phyloP scores from a whole-genome alignment of 2,888 invertebrate genomes.

The Drosophila greeni region DNA sequence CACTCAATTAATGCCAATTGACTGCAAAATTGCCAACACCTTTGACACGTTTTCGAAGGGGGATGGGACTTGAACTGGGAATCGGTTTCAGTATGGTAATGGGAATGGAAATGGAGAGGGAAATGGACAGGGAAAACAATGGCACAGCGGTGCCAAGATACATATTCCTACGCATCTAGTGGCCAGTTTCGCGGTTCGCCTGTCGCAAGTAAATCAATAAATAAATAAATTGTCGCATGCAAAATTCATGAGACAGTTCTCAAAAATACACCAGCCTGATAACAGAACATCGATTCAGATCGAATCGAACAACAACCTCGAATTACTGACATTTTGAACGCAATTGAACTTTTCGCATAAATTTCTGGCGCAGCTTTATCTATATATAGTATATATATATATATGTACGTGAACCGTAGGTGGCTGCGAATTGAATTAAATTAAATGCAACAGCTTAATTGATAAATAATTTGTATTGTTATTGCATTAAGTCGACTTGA shows the following conservation, averaged over 20 bases:
- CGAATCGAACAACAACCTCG: conserved; percentile 40
- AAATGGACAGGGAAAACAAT: too few species aligned
- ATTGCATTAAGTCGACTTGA: conserved; percentile 44
- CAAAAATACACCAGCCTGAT: conserved; percentile 34
- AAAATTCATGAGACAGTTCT: conserved; percentile 64
- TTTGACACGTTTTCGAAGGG: conserved; percentile 64
- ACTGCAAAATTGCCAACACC: conserved; percentile 74
- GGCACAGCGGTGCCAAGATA: not conserved
- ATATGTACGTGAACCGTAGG: not conserved
- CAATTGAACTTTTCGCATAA: conserved; percentile 73
- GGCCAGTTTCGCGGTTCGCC: conserved; percentile 20
- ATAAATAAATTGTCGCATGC: conserved; percentile 69
- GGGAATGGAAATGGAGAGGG: not conserved
- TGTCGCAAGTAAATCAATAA: conserved; percentile 69
- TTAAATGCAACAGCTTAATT: conserved; percentile 64
- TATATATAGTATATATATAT: not conserved
- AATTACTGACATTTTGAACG: conserved; percentile 69
- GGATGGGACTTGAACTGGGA: not conserved
- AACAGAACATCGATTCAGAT: conserved; percentile 2
- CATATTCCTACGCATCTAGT: conserved; percentile 1
- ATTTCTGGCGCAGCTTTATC: conserved; percentile 46
- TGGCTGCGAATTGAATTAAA: conserved; percentile 50
- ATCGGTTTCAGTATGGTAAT: not conserved
- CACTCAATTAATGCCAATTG: conserved; percentile 74
- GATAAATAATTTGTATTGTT: conserved; percentile 67